Evolutionary conservation across 2,113 vertebrate genomes (phyloP).

Genomic region (Phylloscopus trochilus): DNA sequence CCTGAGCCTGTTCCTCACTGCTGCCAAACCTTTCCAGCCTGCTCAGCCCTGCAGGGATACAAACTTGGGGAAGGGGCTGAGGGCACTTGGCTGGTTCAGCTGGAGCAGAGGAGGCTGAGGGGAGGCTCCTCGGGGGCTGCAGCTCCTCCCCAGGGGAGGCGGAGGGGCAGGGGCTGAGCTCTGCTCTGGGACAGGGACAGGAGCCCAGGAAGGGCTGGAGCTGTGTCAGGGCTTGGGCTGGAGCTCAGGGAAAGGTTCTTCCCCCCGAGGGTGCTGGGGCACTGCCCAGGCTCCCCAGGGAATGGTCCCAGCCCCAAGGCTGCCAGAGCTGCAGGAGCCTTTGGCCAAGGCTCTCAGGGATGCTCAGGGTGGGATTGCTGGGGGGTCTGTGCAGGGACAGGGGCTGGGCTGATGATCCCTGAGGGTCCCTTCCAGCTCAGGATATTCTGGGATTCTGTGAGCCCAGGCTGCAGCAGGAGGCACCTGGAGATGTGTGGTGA

Average conservation of each 20-base stretch:
- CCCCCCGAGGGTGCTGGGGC: no score
- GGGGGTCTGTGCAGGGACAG: background rate
- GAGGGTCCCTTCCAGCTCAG: rapidly evolving
- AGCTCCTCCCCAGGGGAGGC: no score
- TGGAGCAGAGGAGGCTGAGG: background rate
- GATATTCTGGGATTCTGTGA: background rate
- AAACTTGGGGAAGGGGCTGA: background rate
- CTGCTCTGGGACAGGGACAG: no score
- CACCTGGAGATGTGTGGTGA: background rate
- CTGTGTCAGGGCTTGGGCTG: no score
- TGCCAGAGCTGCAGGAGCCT: background rate
- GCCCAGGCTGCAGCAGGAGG: background rate
- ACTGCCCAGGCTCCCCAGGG: background rate
- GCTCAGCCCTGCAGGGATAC: background rate
- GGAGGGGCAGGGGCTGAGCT: no score
- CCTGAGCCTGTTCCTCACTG: background rate
- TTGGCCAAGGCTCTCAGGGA: background rate
- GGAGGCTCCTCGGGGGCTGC: no score
- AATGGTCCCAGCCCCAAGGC: background rate
- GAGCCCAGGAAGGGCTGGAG: no score
- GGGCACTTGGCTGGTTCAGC: background rate
- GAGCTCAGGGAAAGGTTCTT: no score
- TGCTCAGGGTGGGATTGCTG: background rate
- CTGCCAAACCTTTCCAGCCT: background rate
- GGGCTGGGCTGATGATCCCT: rapidly evolving